Conservation (phyloP, 2,797 vertebrate species). For the Telmatherina bonti region DNA sequence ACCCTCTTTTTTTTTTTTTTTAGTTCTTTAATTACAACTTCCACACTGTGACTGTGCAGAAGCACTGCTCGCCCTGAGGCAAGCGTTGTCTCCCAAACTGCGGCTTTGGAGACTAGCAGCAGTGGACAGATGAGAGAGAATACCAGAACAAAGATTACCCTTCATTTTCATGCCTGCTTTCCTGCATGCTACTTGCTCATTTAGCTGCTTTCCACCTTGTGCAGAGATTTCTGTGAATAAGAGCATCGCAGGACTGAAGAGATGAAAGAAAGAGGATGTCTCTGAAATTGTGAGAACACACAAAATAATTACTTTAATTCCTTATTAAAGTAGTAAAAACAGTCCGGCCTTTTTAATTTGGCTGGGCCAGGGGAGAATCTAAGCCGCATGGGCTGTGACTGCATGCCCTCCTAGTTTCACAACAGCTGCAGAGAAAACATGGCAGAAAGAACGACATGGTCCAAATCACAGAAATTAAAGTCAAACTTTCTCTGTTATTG, state of each 20-base stretch:
- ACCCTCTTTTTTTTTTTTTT: slow-evolving; percentile 77
- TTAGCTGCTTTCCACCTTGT: slow-evolving; percentile 41
- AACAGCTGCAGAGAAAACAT: neutral
- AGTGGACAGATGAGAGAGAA: slow-evolving; percentile 59
- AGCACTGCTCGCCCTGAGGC: slow-evolving; percentile 52
- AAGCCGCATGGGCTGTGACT: neutral
- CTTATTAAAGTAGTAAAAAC: slow-evolving; percentile 10
- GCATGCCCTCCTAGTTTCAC: slow-evolving; percentile 32
- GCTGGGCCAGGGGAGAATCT: neutral
- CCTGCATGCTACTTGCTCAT: slow-evolving; percentile 26
- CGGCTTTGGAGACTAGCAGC: slow-evolving; percentile 51
- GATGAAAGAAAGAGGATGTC: slow-evolving; percentile 10
- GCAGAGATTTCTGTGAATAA: slow-evolving; percentile 47
- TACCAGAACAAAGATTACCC: slow-evolving; percentile 62
- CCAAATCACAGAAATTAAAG: slow-evolving; percentile 18
- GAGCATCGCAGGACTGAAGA: slow-evolving; percentile 18
- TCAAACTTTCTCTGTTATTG: neutral
- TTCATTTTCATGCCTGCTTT: slow-evolving; percentile 57
- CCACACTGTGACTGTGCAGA: slow-evolving; percentile 61
- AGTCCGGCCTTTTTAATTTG: neutral
- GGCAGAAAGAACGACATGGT: slow-evolving; percentile 25
- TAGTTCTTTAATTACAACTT: slow-evolving; percentile 82
- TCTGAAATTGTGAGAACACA: slow-evolving; percentile 20
- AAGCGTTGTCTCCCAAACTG: slow-evolving; percentile 32
- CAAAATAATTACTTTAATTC: too few relatives aligned